Evolutionary conservation across 2,113 vertebrate genomes (phyloP).

Genomic region (Spilogale gracilis): DNA sequence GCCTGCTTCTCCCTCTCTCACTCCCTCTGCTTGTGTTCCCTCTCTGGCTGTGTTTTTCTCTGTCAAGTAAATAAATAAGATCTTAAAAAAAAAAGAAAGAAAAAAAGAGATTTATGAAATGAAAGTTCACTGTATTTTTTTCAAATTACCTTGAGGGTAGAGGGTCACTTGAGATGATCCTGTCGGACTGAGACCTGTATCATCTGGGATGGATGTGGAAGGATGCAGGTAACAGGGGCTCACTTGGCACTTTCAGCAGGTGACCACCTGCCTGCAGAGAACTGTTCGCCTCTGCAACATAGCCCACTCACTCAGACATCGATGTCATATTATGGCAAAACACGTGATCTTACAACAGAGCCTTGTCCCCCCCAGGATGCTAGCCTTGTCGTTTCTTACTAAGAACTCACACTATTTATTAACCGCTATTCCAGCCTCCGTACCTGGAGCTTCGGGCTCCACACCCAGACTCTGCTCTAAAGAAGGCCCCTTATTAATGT

Average conservation of each 20-base stretch:
- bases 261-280: background rate
- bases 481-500: background rate
- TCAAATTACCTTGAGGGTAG: background rate
- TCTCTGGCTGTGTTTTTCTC: too few species aligned
- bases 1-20: too few species aligned
- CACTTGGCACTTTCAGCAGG: background rate
- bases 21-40: too few species aligned
- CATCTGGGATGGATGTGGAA: background rate
- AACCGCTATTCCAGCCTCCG: background rate
- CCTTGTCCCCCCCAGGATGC: rapidly evolving
- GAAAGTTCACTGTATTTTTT: slow-evolving; percentile 14
- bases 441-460: background rate
- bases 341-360: background rate
- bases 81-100: too few species aligned
- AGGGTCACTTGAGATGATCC: background rate
- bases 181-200: background rate
- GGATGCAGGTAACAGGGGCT: background rate
- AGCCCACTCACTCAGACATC: too few species aligned
- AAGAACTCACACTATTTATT: rapidly evolving
- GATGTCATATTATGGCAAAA: rapidly evolving
- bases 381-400: background rate
- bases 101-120: background rate
- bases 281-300: rapidly evolving
- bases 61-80: too few species aligned
- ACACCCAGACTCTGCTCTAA: background rate